Base-by-base conservation (phyloP, 2,113 vertebrate species). In the Gymnorhina tibicen region DNA sequence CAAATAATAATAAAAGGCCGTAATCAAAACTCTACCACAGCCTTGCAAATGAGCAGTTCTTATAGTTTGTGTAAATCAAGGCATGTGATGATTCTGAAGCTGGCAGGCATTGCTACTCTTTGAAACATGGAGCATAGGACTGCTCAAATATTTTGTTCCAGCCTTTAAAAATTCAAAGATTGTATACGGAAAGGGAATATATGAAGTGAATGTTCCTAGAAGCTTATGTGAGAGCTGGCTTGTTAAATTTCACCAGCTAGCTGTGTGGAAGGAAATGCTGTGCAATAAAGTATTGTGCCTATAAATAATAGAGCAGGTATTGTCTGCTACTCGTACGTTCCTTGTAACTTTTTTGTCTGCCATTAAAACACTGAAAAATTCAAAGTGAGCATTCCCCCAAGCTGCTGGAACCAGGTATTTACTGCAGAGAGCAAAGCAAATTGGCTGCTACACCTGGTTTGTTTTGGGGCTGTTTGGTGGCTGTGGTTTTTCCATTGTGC, bases 91-190 rank as follows among this genome's bases (percentile, higher is more conserved):
- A 67, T 84, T 77, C 64, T 91, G 73, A 85, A 92, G 56, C 64
- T 89, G 76, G 60, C 69, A 88, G 77, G 56, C 91, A 60, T 70
- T 59, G 76, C 55, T 91, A 1, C 59, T 77, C 35, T 86, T 93
- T 86, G 76, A 91, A 92, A 80, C 8, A 3, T 20, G n/a, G 68
- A 70, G 18, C 66, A 32, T 77, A 86, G 72, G 33, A 42, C 79
- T 68, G 30, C 89, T 97, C 64, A 86, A 63, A 67, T 91, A 63
- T 81, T 94, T 95, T 92, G 88, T 92, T 97, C 84, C 76, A 84
- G 73, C 64, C 52, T 78, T 95, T 74, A 91, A 86, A 94, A 74
- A 91, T 81, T 73, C 49, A 39, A 47, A 85, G 68, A 39, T 77
- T 37, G 52, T 77, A 3, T 62, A n/a, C 42, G 42, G 53, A 74